Evolutionary conservation across 2,113 vertebrate genomes (phyloP).

Genomic region (Taurulus bubalis): DNA sequence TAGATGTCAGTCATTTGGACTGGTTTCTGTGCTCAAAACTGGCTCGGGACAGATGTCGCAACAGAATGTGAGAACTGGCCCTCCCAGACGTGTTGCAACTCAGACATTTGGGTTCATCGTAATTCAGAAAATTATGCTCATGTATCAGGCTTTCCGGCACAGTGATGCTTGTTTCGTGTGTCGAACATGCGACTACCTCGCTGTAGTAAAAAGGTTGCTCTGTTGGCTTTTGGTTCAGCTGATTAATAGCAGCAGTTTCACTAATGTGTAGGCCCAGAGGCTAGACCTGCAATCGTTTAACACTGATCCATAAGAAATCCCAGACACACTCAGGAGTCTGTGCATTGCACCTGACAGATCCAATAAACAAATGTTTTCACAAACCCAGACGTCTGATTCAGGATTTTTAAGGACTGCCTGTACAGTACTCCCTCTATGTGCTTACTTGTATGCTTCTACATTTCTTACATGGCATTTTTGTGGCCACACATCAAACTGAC

Average conservation of each 20-base stretch:
- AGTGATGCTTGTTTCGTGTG: not conserved
- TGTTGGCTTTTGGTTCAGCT: constrained; percentile 29
- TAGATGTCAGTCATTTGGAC: constrained; percentile 55
- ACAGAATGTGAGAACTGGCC: constrained; percentile 45
- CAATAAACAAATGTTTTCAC: constrained; percentile 29
- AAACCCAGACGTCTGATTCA: constrained; percentile 22
- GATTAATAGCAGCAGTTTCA: constrained; percentile 50
- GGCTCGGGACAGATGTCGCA: constrained; percentile 21
- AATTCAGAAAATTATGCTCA: not conserved
- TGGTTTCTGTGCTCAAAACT: constrained; percentile 39
- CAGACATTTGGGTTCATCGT: not conserved
- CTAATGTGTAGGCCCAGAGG: constrained; percentile 22
- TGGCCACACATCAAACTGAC: constrained; percentile 24
- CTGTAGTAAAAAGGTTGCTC: constrained; percentile 21
- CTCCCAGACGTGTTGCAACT: constrained; percentile 20
- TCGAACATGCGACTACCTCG: not conserved
- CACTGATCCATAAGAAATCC: constrained; percentile 29
- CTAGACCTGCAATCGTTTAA: constrained; percentile 30
- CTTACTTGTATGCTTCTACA: not conserved
- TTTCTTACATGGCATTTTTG: constrained; percentile 8
- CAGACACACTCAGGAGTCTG: constrained; percentile 19
- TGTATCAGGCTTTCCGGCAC: not conserved
- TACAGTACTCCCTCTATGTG: constrained; percentile 2
- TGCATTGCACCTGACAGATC: constrained; percentile 12
- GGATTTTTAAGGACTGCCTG: constrained; percentile 6